Conservation (phyloP, 2,797 vertebrate genomes). For the Artibeus jamaicensis region DNA sequence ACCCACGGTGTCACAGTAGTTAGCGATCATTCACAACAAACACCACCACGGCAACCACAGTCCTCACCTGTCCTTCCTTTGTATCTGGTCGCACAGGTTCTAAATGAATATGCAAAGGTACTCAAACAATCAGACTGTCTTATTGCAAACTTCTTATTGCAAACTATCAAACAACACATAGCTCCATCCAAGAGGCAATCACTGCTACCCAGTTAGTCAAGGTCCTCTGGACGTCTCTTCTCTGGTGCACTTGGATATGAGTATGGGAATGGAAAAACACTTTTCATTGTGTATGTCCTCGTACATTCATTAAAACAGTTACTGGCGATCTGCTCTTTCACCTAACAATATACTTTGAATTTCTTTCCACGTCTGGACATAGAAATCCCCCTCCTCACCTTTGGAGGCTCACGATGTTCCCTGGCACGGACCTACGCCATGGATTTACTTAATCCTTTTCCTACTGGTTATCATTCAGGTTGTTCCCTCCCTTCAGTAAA, state of each 20-base stretch:
- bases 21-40: not conserved
- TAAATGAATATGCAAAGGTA: not conserved
- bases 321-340: not conserved
- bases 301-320: not conserved
- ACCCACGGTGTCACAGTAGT: no score
- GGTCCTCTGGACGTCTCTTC: not conserved
- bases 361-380: not conserved
- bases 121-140: no score
- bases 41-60: accelerated
- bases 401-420: not conserved
- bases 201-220: not conserved
- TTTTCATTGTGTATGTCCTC: not conserved
- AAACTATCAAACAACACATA: not conserved
- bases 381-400: not conserved
- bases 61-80: not conserved
- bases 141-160: not conserved
- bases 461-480: not conserved
- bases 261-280: not conserved
- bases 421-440: not conserved
- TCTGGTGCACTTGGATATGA: not conserved
- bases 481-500: not conserved
- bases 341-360: not conserved
- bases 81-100: not conserved
- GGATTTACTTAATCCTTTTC: not conserved
- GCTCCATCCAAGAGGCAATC: not conserved